A percentile compares a stretch with the other conserved stretches of the same genome.
Evolutionary conservation across 1,140 invertebrate genomes (phyloP).

Genomic region (Pollicipes pollicipes): DNA sequence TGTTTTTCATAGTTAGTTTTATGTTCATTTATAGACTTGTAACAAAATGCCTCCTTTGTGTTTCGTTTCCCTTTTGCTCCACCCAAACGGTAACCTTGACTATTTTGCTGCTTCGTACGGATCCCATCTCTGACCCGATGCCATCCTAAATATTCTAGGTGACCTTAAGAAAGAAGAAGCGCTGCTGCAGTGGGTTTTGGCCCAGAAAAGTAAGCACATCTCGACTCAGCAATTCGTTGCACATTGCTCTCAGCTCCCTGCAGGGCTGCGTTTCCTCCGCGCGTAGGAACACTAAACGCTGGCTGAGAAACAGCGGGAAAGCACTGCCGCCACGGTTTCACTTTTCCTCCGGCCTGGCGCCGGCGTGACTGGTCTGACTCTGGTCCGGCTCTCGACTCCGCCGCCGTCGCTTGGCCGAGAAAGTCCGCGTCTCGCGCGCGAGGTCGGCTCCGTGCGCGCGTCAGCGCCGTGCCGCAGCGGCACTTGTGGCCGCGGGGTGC

Average conservation of each 20-base stretch:
- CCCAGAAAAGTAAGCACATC: slow-evolving; percentile 14
- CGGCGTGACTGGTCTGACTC: no score
- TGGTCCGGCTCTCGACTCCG: no score
- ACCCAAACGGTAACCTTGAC: not conserved
- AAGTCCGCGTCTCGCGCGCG: no score
- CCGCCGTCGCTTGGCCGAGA: no score
- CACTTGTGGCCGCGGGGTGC: no score
- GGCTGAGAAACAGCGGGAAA: not conserved
- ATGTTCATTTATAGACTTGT: slow-evolving; percentile 6
- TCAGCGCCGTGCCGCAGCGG: no score
- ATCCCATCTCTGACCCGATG: not conserved
- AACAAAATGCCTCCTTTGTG: not conserved
- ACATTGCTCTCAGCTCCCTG: not conserved
- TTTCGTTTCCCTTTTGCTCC: no score
- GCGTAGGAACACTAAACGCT: not conserved
- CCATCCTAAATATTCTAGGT: slow-evolving; percentile 8
- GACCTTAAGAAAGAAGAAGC: slow-evolving; percentile 13
- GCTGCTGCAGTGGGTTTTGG: slow-evolving; percentile 13
- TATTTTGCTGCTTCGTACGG: not conserved
- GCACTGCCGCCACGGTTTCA: not conserved
- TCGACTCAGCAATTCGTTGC: not conserved
- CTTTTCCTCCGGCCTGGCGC: no score
- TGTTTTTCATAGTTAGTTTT: slow-evolving; percentile 7
- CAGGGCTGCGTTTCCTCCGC: not conserved
- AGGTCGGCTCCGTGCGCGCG: no score